These are phyloP conservation scores for Conistra vaccinii DNA, from an alignment of 2,888 invertebrate species.

Conservation along the genomic window DNA sequence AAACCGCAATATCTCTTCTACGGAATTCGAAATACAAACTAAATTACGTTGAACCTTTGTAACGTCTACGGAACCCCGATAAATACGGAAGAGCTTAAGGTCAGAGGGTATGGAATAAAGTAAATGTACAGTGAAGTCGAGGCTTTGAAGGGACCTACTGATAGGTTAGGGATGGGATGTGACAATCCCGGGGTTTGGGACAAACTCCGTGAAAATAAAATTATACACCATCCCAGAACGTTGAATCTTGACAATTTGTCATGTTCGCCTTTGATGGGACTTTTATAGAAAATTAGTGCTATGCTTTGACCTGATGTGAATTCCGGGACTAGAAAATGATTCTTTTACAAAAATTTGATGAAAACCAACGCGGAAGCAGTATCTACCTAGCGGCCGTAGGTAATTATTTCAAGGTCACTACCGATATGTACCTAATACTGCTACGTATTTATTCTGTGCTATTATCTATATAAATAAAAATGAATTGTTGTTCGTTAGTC, in stretches of 20 bases:
- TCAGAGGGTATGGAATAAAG: constrained; percentile 41
- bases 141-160: constrained; percentile 25
- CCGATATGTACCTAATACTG: too few species aligned
- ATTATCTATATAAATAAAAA: too few species aligned
- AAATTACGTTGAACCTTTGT: constrained; percentile 47
- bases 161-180: constrained; percentile 48
- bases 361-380: too few species aligned
- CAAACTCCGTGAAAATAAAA: neutral
- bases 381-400: too few species aligned
- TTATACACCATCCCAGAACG: neutral
- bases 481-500: too few species aligned
- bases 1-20: constrained; percentile 37
- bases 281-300: neutral
- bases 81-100: constrained; percentile 55
- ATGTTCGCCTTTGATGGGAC: neutral
- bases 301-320: neutral
- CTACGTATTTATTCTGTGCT: too few species aligned
- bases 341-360: too few species aligned
- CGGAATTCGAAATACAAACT: constrained; percentile 40
- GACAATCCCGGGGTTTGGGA: constrained; percentile 7
- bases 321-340: neutral
- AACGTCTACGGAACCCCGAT: constrained; percentile 55
- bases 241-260: neutral
- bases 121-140: constrained; percentile 43
- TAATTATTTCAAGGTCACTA: too few species aligned